phyloP scores from a whole-genome alignment of 2,113 vertebrate species.

The Pholis gunnellus region DNA sequence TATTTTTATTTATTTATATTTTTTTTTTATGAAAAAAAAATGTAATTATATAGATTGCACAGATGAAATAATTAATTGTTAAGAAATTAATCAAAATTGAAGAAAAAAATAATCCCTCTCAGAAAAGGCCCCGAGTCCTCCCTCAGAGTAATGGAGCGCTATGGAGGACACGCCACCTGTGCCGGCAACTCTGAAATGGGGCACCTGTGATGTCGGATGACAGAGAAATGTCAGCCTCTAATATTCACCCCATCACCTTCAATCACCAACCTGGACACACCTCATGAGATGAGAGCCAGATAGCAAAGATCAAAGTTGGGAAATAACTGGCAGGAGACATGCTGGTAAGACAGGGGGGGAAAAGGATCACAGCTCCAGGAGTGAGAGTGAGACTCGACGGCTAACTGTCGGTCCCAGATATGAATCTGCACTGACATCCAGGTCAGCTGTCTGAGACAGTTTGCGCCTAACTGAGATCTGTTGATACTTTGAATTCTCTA shows the following conservation, averaged over 20 bases:
- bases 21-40: too few relatives aligned
- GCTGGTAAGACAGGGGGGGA: constrained; percentile 7
- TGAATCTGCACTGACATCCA: constrained; percentile 23
- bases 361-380: constrained; percentile 25
- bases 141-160: constrained; percentile 16
- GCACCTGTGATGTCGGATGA: constrained; percentile 64
- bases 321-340: constrained; percentile 49
- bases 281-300: constrained; percentile 62
- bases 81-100: neutral
- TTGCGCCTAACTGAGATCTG: constrained; percentile 8
- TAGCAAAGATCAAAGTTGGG: constrained; percentile 69
- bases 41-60: neutral
- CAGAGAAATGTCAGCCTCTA: constrained; percentile 67
- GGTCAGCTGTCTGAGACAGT: constrained; percentile 35
- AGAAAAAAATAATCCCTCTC: neutral
- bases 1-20: too few relatives aligned
- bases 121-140: neutral
- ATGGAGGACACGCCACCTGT: constrained; percentile 31
- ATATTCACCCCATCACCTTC: constrained; percentile 69
- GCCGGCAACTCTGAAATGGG: constrained; percentile 22
- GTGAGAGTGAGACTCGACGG: neutral
- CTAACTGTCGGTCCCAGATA: constrained; percentile 4
- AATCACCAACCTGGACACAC: constrained; percentile 43
- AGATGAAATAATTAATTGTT: neutral
- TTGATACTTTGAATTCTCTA: neutral